Percentiles rank a stretch among this genome's conserved stretches.
These are phyloP conservation scores for Coelopa pilipes DNA, from an alignment of 2,888 invertebrate genomes.

Conservation along the genomic window DNA sequence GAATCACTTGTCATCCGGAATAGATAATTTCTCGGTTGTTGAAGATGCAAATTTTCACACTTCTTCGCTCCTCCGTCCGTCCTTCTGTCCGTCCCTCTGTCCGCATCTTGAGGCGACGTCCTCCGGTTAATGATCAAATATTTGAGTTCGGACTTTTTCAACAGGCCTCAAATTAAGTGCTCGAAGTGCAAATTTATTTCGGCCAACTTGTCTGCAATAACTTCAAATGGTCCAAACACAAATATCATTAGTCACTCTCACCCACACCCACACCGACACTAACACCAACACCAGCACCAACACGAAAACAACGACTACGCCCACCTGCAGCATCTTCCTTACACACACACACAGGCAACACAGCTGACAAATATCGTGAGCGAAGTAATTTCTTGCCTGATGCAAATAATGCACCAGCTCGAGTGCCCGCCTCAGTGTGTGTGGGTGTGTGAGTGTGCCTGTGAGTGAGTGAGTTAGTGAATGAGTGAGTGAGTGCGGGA, in stretches of 20 bases:
- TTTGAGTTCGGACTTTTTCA: not conserved
- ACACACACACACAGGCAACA: not conserved
- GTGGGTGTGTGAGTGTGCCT: not conserved
- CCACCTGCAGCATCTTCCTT: not conserved
- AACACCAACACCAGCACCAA: no score
- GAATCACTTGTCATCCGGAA: no score
- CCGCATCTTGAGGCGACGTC: not conserved
- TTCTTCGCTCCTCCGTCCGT: no score
- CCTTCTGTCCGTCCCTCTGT: no score
- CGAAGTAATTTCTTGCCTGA: not conserved
- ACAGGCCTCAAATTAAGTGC: conserved; percentile 8
- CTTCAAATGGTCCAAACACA: conserved; percentile 9
- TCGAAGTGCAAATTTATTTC: conserved; percentile 11
- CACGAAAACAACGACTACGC: no score
- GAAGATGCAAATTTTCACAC: no score
- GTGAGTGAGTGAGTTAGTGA: not conserved
- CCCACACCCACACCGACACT: no score
- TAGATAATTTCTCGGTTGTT: no score
- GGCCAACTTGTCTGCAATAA: conserved; percentile 15
- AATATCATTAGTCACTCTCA: no score
- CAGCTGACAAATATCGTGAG: no score
- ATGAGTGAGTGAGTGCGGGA: not conserved
- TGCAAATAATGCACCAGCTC: not conserved
- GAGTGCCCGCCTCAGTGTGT: not conserved
- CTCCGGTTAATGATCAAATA: not conserved